Percentiles rank a stretch among this genome's conserved stretches.
Conservation (phyloP, 2,797 vertebrate genomes). For the Coreius guichenoti region DNA sequence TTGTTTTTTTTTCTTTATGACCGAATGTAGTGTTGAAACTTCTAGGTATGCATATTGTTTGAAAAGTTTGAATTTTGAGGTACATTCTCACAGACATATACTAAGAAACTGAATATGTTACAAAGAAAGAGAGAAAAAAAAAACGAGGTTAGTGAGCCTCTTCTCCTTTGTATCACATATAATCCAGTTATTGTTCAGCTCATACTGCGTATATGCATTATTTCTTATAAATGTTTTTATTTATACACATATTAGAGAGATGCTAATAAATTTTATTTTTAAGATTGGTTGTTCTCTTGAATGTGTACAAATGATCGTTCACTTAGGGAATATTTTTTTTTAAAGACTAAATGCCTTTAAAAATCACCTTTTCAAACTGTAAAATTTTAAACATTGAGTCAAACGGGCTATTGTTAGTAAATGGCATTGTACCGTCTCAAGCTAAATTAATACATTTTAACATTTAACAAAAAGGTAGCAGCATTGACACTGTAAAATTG, state of each 20-base stretch:
- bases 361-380: neutral
- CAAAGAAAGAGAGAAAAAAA: slow-evolving; percentile 35
- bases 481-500: neutral
- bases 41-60: slow-evolving; percentile 80
- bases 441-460: neutral
- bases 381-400: neutral
- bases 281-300: slow-evolving; percentile 78
- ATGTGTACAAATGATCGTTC: neutral
- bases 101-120: slow-evolving; percentile 57
- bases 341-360: neutral
- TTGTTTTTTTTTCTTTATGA: slow-evolving; percentile 73
- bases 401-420: neutral
- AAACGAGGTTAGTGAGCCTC: slow-evolving; percentile 53
- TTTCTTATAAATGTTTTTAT: slow-evolving; percentile 87
- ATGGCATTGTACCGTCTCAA: neutral
- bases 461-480: too few species aligned
- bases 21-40: slow-evolving; percentile 86
- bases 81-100: slow-evolving; percentile 81
- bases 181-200: slow-evolving; percentile 84
- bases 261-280: slow-evolving; percentile 95
- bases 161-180: slow-evolving; percentile 81
- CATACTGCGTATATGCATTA: slow-evolving; percentile 83
- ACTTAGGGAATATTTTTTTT: too few species aligned
- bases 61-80: slow-evolving; percentile 72
- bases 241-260: slow-evolving; percentile 89